A percentile compares a stretch with the other conserved stretches of the same genome.
Conservation (phyloP, 2,113 vertebrate genomes). For the Sorex fumeus region DNA sequence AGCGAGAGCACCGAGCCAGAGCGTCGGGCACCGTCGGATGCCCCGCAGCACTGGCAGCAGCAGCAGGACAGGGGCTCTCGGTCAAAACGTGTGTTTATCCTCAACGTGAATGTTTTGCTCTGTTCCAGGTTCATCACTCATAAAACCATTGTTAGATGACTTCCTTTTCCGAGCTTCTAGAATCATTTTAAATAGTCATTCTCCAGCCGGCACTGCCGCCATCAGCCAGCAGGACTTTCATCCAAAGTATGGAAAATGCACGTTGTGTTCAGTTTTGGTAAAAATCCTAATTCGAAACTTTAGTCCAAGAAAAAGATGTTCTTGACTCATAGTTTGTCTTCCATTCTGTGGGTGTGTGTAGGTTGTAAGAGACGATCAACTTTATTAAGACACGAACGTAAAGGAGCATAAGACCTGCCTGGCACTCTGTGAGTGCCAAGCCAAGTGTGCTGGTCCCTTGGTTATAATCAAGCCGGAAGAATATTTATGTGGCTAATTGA, state of each 20-base stretch:
- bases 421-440: neutral
- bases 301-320: conserved; percentile 73
- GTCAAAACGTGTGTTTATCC: conserved; percentile 63
- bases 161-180: conserved; percentile 99
- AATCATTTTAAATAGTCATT: conserved; percentile 98
- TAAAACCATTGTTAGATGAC: conserved; percentile 98
- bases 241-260: conserved; percentile 94
- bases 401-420: conserved; percentile 14
- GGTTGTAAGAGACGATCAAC: conserved; percentile 1
- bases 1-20: neutral
- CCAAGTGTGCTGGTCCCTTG: neutral
- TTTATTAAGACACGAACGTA: conserved; percentile 32
- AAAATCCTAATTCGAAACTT: conserved; percentile 84
- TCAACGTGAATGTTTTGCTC: conserved; percentile 80
- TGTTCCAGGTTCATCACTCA: conserved; percentile 95
- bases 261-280: conserved; percentile 86
- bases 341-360: conserved; percentile 69
- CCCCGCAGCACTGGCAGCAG: neutral
- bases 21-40: neutral
- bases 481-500: neutral
- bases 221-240: conserved; percentile 97
- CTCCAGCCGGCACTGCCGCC: conserved; percentile 93
- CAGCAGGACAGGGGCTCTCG: conserved; percentile 61
- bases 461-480: neutral
- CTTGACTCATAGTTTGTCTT: conserved; percentile 71